Evolutionary conservation across 2,113 vertebrate genomes (phyloP).

Genomic region (Chionomys nivalis): DNA sequence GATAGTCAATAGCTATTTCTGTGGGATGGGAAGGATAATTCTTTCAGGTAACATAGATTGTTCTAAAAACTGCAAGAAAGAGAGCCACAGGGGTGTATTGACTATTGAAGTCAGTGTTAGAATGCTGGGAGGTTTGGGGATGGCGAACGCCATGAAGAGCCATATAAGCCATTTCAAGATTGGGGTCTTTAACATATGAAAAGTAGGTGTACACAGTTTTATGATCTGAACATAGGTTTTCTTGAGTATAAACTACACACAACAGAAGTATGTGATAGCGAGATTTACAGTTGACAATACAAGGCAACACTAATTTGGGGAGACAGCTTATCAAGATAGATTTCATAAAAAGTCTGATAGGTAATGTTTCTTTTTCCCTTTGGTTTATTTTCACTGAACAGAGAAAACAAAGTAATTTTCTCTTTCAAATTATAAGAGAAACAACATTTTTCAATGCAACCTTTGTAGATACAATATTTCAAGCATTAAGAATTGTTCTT

Average conservation of each 20-base stretch:
- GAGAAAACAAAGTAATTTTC: not conserved
- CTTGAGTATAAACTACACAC: not conserved
- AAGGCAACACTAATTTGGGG: not conserved
- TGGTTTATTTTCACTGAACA: not conserved
- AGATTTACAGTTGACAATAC: not conserved
- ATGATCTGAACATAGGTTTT: not conserved
- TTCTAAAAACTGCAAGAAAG: not conserved
- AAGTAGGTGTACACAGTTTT: not conserved
- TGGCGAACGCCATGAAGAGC: not conserved
- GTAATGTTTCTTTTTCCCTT: not conserved
- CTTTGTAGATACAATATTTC: not conserved
- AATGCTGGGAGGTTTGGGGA: not conserved
- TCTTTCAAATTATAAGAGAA: not conserved
- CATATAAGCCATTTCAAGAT: not conserved
- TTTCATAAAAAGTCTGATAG: not conserved
- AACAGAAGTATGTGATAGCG: not conserved
- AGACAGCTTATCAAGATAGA: not conserved
- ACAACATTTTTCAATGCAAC: not conserved
- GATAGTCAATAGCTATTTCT: not conserved
- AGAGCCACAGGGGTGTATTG: not conserved
- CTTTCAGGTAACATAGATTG: not conserved
- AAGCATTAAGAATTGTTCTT: not conserved
- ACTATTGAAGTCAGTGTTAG: not conserved
- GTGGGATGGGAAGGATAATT: not conserved
- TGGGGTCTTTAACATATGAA: not conserved